These are phyloP conservation scores for Lutjanus campechanus DNA, from an alignment of 2,797 vertebrate genomes.

Conservation along the genomic window DNA sequence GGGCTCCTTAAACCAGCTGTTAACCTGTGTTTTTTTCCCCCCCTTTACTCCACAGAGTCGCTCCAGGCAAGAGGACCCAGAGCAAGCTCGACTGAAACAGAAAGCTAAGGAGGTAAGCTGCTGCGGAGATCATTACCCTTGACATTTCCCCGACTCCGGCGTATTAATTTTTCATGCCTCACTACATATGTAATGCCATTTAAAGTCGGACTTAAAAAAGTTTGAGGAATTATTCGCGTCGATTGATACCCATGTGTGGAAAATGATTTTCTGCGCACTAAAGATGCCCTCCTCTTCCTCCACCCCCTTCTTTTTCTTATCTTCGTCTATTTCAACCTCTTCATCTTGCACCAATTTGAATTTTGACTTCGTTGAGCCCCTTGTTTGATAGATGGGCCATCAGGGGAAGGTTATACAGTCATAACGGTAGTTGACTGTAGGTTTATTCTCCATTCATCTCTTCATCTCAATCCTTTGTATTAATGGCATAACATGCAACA, in stretches of 20 bases:
- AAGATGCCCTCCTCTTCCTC: conserved; percentile 53
- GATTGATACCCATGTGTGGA: conserved; percentile 93
- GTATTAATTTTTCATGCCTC: conserved; percentile 97
- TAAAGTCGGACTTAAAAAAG: conserved; percentile 95
- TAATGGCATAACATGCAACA: no score
- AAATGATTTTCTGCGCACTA: conserved; percentile 84
- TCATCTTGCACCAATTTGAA: conserved; percentile 40
- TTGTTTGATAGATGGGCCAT: conserved; percentile 6
- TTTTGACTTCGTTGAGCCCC: conserved; percentile 28
- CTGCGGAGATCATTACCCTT: conserved; percentile 94
- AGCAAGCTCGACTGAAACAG: conserved; percentile 94
- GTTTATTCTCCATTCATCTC: not conserved
- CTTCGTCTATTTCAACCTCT: conserved; percentile 26
- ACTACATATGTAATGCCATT: conserved; percentile 97
- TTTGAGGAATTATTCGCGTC: conserved; percentile 93
- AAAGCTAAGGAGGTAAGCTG: conserved; percentile 95
- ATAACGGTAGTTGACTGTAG: not conserved
- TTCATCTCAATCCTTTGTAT: not conserved
- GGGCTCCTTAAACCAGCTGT: conserved; percentile 92
- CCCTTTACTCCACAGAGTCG: conserved; percentile 87
- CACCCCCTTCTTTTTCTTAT: conserved; percentile 7
- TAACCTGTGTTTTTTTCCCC: conserved; percentile 88
- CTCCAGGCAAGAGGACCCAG: conserved; percentile 96
- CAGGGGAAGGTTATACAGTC: not conserved
- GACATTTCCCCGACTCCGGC: conserved; percentile 93